Evolutionary conservation across 2,888 invertebrate species (phyloP).

Genomic region (Gasteruption jaculator): DNA sequence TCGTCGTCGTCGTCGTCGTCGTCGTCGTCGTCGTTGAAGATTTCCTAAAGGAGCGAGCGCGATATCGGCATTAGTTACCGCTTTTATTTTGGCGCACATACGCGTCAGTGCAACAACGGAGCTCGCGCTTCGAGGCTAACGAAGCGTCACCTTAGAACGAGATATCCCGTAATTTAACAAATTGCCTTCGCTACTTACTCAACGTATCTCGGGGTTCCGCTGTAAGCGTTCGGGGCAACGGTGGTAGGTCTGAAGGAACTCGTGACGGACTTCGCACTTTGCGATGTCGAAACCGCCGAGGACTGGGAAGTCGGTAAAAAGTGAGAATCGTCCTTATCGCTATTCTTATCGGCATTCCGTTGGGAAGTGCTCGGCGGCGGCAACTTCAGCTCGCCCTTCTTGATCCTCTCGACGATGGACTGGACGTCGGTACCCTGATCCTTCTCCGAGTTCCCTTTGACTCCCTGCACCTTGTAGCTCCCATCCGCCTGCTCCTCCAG

Average conservation of each 20-base stretch:
- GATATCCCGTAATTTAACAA: no score
- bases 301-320: conserved; percentile 11
- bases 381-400: conserved; percentile 75
- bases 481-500: conserved; percentile 83
- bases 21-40: no score
- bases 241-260: conserved; percentile 36
- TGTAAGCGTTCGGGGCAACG: no score
- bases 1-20: conserved; percentile 20
- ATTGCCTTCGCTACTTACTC: no score
- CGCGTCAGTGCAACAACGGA: no score
- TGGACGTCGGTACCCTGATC: conserved; percentile 70
- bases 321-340: conserved; percentile 14
- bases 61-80: no score
- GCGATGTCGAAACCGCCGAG: conserved; percentile 3
- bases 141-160: no score
- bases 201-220: no score
- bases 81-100: no score
- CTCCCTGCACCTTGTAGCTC: conserved; percentile 77
- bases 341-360: conserved; percentile 6
- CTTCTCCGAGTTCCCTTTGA: conserved; percentile 60
- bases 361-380: conserved; percentile 58
- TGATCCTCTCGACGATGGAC: conserved; percentile 74
- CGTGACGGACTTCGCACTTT: conserved; percentile 20
- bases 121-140: no score
- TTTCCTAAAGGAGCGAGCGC: no score